phyloP scores from a whole-genome alignment of 2,113 vertebrate genomes.

The Rhynchopsitta pachyrhyncha region DNA sequence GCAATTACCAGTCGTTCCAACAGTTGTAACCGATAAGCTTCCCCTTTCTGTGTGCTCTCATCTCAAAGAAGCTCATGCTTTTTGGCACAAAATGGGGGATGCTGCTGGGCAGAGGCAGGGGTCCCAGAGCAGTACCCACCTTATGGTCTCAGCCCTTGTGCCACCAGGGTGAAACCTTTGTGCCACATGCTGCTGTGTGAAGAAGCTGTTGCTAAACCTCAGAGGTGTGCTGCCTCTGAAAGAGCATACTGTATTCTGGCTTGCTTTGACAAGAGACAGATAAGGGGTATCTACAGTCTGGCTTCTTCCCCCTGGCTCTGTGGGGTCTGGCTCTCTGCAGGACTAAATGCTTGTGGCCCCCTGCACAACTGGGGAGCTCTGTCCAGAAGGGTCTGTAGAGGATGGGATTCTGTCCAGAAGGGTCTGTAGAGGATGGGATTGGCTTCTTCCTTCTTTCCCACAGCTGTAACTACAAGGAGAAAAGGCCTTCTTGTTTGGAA shows the following conservation, averaged over 20 bases:
- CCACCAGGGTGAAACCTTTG: not conserved
- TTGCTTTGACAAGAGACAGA: not conserved
- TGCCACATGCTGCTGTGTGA: fast-evolving
- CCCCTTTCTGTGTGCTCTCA: not conserved
- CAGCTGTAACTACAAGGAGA: not conserved
- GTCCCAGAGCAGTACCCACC: not conserved
- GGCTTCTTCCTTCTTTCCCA: not conserved
- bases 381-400: not conserved
- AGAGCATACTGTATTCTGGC: not conserved
- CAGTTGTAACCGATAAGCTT: slow-evolving; percentile 26
- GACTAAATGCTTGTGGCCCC: not conserved
- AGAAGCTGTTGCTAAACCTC: not conserved
- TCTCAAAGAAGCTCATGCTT: not conserved
- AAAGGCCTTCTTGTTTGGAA: not conserved
- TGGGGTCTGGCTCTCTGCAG: not conserved
- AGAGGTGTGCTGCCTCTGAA: not conserved
- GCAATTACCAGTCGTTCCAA: slow-evolving; percentile 47
- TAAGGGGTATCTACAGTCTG: fast-evolving
- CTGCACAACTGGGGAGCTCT: fast-evolving
- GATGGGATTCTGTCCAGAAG: not conserved
- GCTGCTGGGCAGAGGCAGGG: not conserved
- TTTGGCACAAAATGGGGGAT: not conserved
- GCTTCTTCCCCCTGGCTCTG: not conserved
- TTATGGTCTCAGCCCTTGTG: fast-evolving
- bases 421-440: not conserved